These are phyloP conservation scores for Microcebus murinus DNA, from an alignment of 2,113 vertebrate species.

Conservation along the genomic window DNA sequence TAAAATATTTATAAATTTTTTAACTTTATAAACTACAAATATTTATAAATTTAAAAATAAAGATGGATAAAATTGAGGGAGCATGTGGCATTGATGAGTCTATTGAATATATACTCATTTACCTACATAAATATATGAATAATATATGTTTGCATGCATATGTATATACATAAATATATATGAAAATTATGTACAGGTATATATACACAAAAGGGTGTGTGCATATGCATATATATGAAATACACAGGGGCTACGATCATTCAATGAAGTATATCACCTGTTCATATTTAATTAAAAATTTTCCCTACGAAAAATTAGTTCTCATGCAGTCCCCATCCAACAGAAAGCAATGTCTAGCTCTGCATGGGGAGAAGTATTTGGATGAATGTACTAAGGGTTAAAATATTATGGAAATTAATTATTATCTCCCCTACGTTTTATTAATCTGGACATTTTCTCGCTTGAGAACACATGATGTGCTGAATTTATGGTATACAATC, in stretches of 20 bases:
- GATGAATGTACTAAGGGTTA: not conserved
- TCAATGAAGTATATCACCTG: not conserved
- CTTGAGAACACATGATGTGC: conserved; percentile 58
- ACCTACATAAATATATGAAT: not conserved
- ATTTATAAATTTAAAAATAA: conserved; percentile 20
- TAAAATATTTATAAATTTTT: too few relatives aligned
- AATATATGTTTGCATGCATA: not conserved
- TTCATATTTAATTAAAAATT: not conserved
- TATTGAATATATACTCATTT: not conserved
- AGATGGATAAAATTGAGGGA: not conserved
- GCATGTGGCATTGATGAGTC: not conserved
- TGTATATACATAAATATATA: not conserved
- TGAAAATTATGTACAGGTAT: not conserved
- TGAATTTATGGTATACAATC: conserved; percentile 64
- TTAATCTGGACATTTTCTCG: conserved; percentile 63
- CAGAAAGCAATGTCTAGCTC: not conserved
- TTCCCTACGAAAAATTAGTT: not conserved
- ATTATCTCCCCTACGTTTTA: conserved; percentile 62
- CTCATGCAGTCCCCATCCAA: not conserved
- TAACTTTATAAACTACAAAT: not conserved
- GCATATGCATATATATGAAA: not conserved
- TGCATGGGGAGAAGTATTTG: not conserved
- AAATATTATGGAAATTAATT: conserved; percentile 67
- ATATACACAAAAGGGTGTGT: not conserved
- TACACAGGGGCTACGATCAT: not conserved